Base-by-base conservation (phyloP, 2,888 invertebrate species). In the Dryocosmus kuriphilus region DNA sequence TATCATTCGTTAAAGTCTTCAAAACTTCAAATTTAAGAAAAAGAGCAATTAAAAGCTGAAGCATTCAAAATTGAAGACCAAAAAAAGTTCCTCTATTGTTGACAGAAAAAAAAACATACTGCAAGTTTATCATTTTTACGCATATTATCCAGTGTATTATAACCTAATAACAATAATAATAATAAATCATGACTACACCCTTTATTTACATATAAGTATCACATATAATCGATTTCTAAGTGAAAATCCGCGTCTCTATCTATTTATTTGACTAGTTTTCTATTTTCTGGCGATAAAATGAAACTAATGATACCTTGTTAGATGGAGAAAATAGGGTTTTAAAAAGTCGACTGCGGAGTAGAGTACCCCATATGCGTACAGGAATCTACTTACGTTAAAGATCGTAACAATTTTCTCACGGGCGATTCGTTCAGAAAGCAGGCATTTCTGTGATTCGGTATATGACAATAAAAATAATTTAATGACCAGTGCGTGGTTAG, bases 381-480 rank as follows among this genome's bases (percentile, higher is more conserved):
- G 46, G 46, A 71, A 51, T 71, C 30, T 51, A 71, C 46, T 67
- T 67, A 46, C 27, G 67, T 35, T 63, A n/a, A 19, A 46, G 67
- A 67, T 67, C 46, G 67, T 67, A 71, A 71, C 71, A n/a, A 71
- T 71, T 71, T 71, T 71, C 71, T 71, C 71, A 71, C 71, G 71
- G 30, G 46, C 46, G 30, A 46, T 46, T 71, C 46, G 51, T 51
- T 46, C 71, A 22, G 41, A 67, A 71, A 71, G 46, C 51, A 51
- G 51, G 51, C 46, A 71, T 71, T 71, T 71, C 46, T 71, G 71
- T 71, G 51, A 71, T 46, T 71, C 51, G 71, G 71, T 71, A 51
- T 71, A 51, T 71, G 71, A 71, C 71, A 71, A 71, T 71, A 71
- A 71, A 71, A 71, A 71, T 71, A 51, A 71, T 71, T 51, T 71